Conservation (phyloP, 92 coral and sea anemone species). For the Muricea muricata region DNA sequence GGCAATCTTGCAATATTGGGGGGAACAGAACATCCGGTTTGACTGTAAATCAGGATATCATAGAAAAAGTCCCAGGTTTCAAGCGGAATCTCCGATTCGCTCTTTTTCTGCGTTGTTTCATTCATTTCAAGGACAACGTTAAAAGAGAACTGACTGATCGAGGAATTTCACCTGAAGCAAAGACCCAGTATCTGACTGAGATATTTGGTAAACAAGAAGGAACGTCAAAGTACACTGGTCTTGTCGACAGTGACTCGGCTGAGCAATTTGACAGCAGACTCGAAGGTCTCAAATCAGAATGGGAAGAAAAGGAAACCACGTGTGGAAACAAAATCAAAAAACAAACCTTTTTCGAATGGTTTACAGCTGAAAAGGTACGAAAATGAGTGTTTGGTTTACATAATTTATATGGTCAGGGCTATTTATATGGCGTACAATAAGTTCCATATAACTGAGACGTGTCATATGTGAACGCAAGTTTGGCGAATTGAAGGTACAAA, state of each 20-base stretch:
- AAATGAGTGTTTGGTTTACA: too few species aligned
- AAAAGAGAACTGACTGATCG: slow-evolving; percentile 36
- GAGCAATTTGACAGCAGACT: slow-evolving; percentile 60
- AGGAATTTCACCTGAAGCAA: slow-evolving; percentile 37
- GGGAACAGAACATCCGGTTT: too few species aligned
- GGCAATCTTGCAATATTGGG: too few species aligned
- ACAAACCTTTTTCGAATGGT: slow-evolving; percentile 39
- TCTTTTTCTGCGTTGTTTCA: slow-evolving; percentile 28
- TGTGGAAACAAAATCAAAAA: neutral
- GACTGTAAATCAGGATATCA: too few species aligned
- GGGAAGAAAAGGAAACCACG: slow-evolving; percentile 26
- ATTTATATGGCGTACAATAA: too few species aligned
- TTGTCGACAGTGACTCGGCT: slow-evolving; percentile 50
- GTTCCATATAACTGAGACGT: too few species aligned
- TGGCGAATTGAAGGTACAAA: too few species aligned
- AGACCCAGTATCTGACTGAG: slow-evolving; percentile 34
- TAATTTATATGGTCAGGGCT: too few species aligned
- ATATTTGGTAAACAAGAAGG: slow-evolving; percentile 65
- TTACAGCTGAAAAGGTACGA: slow-evolving; percentile 23
- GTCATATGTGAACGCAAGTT: too few species aligned
- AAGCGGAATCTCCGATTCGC: neutral
- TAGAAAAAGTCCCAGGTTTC: too few species aligned
- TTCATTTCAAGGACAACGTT: slow-evolving; percentile 56
- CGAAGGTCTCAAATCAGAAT: slow-evolving; percentile 13
- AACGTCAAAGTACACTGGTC: slow-evolving; percentile 51